Conservation (phyloP, 2,888 invertebrate species). For the Apodemia duryi region DNA sequence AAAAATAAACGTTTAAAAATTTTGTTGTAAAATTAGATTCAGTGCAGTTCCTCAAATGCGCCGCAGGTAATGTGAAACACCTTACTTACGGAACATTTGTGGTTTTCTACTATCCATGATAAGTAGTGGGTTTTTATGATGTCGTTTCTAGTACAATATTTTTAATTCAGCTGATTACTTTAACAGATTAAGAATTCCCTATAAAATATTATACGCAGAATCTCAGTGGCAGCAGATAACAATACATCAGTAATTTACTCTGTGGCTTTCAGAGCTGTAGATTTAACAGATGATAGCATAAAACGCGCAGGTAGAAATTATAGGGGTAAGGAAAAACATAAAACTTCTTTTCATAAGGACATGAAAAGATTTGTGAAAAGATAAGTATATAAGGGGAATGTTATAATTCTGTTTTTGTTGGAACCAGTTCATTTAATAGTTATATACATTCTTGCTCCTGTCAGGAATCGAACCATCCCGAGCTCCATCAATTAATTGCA, state of each 20-base stretch:
- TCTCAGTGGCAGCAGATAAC: constrained; percentile 16
- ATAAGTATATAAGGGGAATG: no score
- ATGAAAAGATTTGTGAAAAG: constrained; percentile 14
- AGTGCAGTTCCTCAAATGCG: no score
- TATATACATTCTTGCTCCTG: no score
- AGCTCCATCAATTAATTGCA: no score
- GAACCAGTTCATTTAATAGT: no score
- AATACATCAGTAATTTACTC: constrained; percentile 19
- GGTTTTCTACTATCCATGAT: no score
- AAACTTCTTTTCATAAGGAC: constrained; percentile 15
- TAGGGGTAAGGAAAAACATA: constrained; percentile 25
- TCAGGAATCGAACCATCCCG: no score
- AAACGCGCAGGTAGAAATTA: constrained; percentile 17
- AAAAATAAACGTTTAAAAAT: no score
- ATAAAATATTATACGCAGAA: constrained; percentile 11
- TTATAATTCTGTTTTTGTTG: no score
- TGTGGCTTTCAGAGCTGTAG: constrained; percentile 23
- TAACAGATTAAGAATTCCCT: constrained; percentile 13
- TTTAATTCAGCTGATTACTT: constrained; percentile 13
- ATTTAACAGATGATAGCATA: constrained; percentile 17
- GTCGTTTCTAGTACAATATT: constrained; percentile 24
- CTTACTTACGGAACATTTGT: no score
- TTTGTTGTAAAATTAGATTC: no score
- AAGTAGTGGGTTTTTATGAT: background rate
- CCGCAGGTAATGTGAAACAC: no score